Evolutionary conservation across 2,888 invertebrate species (phyloP).

Genomic region (Apotomis capreana): DNA sequence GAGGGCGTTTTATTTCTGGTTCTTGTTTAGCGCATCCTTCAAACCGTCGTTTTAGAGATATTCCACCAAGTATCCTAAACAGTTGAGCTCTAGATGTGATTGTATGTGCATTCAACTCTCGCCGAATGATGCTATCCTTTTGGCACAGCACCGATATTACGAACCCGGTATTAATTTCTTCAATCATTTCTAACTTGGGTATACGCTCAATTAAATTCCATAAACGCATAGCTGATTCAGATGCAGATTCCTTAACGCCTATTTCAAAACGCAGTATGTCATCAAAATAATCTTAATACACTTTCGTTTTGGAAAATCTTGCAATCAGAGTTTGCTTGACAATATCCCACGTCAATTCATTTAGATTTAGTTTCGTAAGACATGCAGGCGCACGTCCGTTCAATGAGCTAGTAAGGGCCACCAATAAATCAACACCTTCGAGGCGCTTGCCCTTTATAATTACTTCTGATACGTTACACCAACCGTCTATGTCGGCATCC

Average conservation of each 20-base stretch:
- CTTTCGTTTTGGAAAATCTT: conserved; percentile 44
- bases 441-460: conserved; percentile 36
- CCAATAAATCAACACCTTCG: conserved; percentile 41
- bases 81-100: conserved; percentile 44
- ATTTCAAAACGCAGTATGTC: conserved; percentile 45
- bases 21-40: conserved; percentile 32
- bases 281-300: conserved; percentile 48
- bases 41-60: conserved; percentile 41
- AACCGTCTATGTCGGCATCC: conserved; percentile 44
- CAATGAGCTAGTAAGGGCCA: conserved; percentile 41
- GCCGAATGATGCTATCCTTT: conserved; percentile 43
- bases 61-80: conserved; percentile 44
- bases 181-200: conserved; percentile 40
- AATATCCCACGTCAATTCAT: conserved; percentile 39
- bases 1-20: conserved; percentile 26
- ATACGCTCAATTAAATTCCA: conserved; percentile 43
- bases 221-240: conserved; percentile 44
- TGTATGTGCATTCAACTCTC: conserved; percentile 43
- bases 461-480: conserved; percentile 42
- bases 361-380: conserved; percentile 43
- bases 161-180: conserved; percentile 44
- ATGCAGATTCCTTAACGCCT: conserved; percentile 40
- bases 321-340: conserved; percentile 41
- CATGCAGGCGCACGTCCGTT: conserved; percentile 43
- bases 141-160: conserved; percentile 43